Conservation (phyloP, 1,140 invertebrate genomes). For the Drosophila tani region DNA sequence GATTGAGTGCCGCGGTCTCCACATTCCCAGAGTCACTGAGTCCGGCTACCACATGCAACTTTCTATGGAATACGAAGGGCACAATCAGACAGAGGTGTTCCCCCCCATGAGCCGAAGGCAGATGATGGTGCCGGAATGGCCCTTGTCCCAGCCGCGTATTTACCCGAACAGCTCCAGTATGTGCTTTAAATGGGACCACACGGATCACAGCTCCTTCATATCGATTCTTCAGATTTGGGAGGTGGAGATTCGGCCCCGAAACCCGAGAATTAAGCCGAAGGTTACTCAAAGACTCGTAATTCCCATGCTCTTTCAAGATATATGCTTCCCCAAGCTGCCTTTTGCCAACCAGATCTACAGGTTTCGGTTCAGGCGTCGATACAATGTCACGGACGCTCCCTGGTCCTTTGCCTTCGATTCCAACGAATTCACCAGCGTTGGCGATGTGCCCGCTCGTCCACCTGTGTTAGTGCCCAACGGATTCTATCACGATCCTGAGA, state of each 20-base stretch:
- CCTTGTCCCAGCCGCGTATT: background rate
- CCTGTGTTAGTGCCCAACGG: conserved; percentile 5
- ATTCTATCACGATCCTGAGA: conserved; percentile 1
- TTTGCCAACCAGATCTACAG: background rate
- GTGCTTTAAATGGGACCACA: background rate
- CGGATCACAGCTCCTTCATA: background rate
- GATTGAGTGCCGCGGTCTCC: conserved; percentile 2
- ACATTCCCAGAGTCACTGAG: background rate
- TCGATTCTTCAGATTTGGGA: background rate
- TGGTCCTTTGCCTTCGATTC: background rate
- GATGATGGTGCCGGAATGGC: conserved; percentile 6
- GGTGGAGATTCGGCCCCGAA: background rate
- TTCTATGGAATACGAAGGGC: conserved; percentile 5
- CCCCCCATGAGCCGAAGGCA: background rate
- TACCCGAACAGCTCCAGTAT: background rate
- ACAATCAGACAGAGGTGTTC: conserved; percentile 6
- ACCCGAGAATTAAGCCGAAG: background rate
- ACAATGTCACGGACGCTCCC: background rate
- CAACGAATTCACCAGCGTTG: background rate
- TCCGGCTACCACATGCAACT: background rate
- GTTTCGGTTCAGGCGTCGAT: background rate
- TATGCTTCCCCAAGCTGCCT: background rate
- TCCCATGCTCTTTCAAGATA: background rate
- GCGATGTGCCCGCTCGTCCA: background rate
- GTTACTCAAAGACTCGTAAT: background rate